Conservation (phyloP, 2,888 invertebrate genomes). For the Ecliptopera silaceata region DNA sequence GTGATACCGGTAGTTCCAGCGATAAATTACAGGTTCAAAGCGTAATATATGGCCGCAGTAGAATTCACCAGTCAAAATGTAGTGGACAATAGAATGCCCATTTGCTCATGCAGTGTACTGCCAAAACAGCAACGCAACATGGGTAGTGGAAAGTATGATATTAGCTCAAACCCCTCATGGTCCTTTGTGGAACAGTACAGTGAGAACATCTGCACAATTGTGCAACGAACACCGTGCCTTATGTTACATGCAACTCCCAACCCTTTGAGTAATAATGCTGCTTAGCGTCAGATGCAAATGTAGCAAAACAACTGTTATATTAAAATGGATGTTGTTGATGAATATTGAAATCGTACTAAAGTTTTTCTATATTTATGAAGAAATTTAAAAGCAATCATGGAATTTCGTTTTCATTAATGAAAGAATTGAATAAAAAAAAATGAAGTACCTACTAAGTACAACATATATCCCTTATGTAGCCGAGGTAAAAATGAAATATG, state of each 20-base stretch:
- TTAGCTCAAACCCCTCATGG: constrained; percentile 42
- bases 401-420: too few relatives aligned
- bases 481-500: too few relatives aligned
- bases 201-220: constrained; percentile 64
- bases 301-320: constrained; percentile 20
- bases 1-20: constrained; percentile 57
- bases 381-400: background rate
- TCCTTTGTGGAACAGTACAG: constrained; percentile 59
- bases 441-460: too few relatives aligned
- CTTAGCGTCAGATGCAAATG: constrained; percentile 47
- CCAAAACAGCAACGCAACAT: constrained; percentile 41
- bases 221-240: constrained; percentile 47
- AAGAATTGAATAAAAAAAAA: too few relatives aligned
- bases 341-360: constrained; percentile 7
- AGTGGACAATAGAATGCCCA: constrained; percentile 43
- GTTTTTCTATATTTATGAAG: too few relatives aligned
- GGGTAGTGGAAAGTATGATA: constrained; percentile 48
- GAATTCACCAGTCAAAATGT: constrained; percentile 53
- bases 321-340: constrained; percentile 14
- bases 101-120: constrained; percentile 39
- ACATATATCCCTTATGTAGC: too few relatives aligned
- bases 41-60: constrained; percentile 57
- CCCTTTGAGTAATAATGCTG: constrained; percentile 57
- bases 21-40: constrained; percentile 64
- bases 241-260: constrained; percentile 59